Conservation (phyloP, 2,797 vertebrate genomes). For the Tokudaia muenninki region DNA sequence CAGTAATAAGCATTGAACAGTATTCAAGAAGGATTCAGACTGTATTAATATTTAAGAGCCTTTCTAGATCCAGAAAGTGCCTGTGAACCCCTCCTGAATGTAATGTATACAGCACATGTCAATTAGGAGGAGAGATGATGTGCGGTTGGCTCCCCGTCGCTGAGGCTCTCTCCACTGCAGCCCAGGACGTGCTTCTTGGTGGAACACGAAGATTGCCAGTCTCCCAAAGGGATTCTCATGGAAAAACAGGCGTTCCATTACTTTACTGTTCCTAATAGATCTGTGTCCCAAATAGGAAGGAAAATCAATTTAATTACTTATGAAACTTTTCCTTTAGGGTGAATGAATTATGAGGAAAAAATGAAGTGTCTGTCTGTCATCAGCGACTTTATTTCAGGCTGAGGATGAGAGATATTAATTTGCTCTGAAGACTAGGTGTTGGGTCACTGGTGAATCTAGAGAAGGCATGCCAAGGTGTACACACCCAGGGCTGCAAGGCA, state of each 20-base stretch:
- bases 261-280: slow-evolving; percentile 38
- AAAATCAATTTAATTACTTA: slow-evolving; percentile 58
- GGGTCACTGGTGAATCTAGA: not conserved
- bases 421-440: slow-evolving; percentile 64
- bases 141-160: rapidly evolving
- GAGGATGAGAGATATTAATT: slow-evolving; percentile 59
- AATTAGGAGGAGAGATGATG: not conserved
- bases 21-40: slow-evolving; percentile 46
- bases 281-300: slow-evolving; percentile 58
- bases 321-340: slow-evolving; percentile 56
- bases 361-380: slow-evolving; percentile 76
- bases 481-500: slow-evolving; percentile 32
- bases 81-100: not conserved
- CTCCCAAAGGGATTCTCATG: not conserved
- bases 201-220: not conserved
- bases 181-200: not conserved
- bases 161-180: not conserved
- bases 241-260: not conserved
- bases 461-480: slow-evolving; percentile 31
- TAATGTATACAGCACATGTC: not conserved
- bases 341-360: slow-evolving; percentile 69
- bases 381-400: slow-evolving; percentile 68
- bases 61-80: slow-evolving; percentile 42
- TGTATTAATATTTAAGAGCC: not conserved
- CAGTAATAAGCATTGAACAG: not conserved